phyloP scores from a whole-genome alignment of 2,888 invertebrate species.

The Mystacides longicornis region DNA sequence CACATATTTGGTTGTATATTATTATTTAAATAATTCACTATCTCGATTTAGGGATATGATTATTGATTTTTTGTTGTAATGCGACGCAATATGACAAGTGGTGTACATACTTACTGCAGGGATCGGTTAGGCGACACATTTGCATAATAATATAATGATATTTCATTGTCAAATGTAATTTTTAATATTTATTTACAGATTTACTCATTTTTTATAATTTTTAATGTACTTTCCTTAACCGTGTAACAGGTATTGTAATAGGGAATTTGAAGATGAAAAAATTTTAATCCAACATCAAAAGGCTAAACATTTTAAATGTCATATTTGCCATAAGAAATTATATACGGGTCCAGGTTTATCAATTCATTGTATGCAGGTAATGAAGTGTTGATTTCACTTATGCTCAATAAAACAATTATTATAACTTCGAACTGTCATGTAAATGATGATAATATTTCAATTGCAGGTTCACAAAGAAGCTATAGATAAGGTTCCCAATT shows the following conservation, averaged over 20 bases:
- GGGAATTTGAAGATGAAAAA: slow-evolving; percentile 99
- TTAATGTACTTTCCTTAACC: slow-evolving; percentile 45
- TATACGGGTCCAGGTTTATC: slow-evolving; percentile 97
- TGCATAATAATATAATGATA: too few species aligned
- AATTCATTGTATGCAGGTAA: slow-evolving; percentile 99
- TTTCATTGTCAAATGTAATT: too few species aligned
- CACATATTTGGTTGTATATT: too few species aligned
- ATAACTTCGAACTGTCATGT: neutral
- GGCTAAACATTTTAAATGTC: slow-evolving; percentile 99
- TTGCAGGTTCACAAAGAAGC: slow-evolving; percentile 96
- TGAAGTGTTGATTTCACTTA: neutral
- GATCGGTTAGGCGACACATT: too few species aligned
- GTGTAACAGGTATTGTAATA: slow-evolving; percentile 99
- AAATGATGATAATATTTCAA: slow-evolving; percentile 2
- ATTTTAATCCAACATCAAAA: slow-evolving; percentile 99
- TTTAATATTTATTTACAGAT: too few species aligned
- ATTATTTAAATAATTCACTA: too few species aligned
- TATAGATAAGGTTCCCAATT: slow-evolving; percentile 98
- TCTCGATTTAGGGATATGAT: too few species aligned
- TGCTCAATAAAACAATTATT: neutral
- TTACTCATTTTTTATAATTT: too few species aligned
- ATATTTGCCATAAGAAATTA: slow-evolving; percentile 98
- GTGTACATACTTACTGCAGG: too few species aligned
- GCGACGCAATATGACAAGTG: too few species aligned
- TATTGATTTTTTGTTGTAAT: too few species aligned